Evolutionary conservation across 2,888 invertebrate genomes (phyloP), one percentile per base, ranked within the genome.

Genomic region (Entomobrya multifasciata): DNA sequence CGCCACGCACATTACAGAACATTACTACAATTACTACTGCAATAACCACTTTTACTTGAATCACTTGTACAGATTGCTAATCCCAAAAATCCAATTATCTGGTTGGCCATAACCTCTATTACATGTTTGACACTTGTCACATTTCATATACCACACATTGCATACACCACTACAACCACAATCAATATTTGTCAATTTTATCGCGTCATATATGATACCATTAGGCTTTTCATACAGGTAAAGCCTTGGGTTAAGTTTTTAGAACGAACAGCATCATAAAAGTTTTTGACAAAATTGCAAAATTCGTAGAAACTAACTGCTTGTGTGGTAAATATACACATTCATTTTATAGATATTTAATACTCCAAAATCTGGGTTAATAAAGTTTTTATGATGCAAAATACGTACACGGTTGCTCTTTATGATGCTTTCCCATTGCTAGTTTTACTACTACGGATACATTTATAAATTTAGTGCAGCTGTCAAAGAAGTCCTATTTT

Each of bases 401-500:
- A 49, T 3, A 49, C 8, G 5, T n/a, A 49, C 13, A 49, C n/a
- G 49, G 5, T 49, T 49, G 3, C 49, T n/a, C 13, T 2, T 15
- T 13, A 22, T n/a, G 20, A 11, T 25, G 22, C 22, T 6, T 22
- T 57, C 25, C 17, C 11, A 57, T 17, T 20, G 3, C 17, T 20
- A n/a, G 2, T 6, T 17, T 25, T 57, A 25, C 57, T 13, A 2
- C 11, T 11, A 10, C 11, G 36, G 36, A 41, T 67, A 36, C 36
- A 67, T 67, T 67, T 67, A 41, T 20, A 67, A 67, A 67, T 44
- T 17, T 17, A 36, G 41, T 44, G 44, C 44, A 41, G 36, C 67
- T 67, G 67, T 67, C 44, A 20, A 67, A 36, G 67, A 67, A 67
- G 41, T 41, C 44, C 41, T 41, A 41, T 10, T 44, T 67, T 67